Conservation (phyloP, 1,140 invertebrate genomes). For the Hirudo medicinalis region DNA sequence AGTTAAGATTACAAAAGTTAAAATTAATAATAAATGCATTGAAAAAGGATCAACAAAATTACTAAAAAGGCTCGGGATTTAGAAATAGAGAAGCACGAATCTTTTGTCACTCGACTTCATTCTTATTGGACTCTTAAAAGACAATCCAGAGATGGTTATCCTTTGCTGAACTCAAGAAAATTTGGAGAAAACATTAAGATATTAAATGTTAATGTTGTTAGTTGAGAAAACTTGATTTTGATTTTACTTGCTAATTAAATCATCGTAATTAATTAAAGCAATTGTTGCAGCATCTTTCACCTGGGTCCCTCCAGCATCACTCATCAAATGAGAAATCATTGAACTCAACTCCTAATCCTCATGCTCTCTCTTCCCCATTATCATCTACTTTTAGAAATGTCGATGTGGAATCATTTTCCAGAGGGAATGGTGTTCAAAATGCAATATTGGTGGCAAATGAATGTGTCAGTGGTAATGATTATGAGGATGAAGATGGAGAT, state of each 20-base stretch:
- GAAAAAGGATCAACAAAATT: slow-evolving; percentile 1
- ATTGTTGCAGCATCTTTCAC: too few relatives aligned
- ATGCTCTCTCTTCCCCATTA: too few relatives aligned
- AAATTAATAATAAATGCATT: background rate
- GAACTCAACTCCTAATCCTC: too few relatives aligned
- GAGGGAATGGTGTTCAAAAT: too few relatives aligned
- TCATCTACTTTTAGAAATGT: too few relatives aligned
- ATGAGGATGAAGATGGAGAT: background rate
- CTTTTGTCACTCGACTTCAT: slow-evolving; percentile 69
- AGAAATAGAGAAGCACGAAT: slow-evolving; percentile 58
- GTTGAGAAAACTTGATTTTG: background rate
- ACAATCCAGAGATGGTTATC: slow-evolving; percentile 85
- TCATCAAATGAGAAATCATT: too few relatives aligned
- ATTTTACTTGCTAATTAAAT: background rate
- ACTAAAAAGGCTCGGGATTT: slow-evolving; percentile 34
- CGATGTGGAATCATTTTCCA: too few relatives aligned
- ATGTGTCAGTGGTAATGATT: background rate
- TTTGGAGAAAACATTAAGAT: slow-evolving; percentile 14
- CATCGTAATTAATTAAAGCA: too few relatives aligned
- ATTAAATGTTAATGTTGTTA: background rate
- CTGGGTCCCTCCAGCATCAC: too few relatives aligned
- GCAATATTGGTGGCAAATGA: too few relatives aligned
- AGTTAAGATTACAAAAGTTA: background rate
- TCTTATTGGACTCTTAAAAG: slow-evolving; percentile 78
- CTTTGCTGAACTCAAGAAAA: slow-evolving; percentile 45